These are phyloP conservation scores for Drosophila greeni DNA, from an alignment of 2,888 invertebrate genomes.

Conservation along the genomic window DNA sequence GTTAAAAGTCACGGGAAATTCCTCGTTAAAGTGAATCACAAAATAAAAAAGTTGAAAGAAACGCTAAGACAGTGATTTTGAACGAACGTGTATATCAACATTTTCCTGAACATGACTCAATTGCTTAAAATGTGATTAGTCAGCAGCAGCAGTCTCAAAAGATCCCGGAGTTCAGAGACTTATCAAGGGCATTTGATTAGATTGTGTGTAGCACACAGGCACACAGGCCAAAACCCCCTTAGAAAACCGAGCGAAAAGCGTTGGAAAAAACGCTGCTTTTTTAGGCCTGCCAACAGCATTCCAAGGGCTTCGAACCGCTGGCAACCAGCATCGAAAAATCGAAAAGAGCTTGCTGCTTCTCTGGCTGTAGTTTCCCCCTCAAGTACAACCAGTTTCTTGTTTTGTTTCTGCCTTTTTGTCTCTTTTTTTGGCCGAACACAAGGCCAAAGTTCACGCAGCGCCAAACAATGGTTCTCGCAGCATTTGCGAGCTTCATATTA, in stretches of 20 bases:
- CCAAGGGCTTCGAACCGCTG: conserved; percentile 36
- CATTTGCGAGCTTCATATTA: conserved; percentile 6
- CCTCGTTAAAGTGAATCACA: conserved; percentile 25
- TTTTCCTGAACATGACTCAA: conserved; percentile 37
- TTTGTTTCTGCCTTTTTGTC: conserved; percentile 16
- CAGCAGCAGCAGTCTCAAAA: conserved; percentile 29
- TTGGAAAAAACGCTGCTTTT: conserved; percentile 18
- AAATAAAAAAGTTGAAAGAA: not conserved
- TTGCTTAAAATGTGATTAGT: conserved; percentile 40
- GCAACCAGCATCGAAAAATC: conserved; percentile 30
- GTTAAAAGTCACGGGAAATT: conserved; percentile 16
- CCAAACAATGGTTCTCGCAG: conserved; percentile 37
- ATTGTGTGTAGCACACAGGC: conserved; percentile 13
- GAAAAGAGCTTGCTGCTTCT: conserved; percentile 8
- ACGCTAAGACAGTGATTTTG: conserved; percentile 3
- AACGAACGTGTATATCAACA: conserved; percentile 20
- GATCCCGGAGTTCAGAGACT: conserved; percentile 34
- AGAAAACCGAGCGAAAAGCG: conserved; percentile 7
- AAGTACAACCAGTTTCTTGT: conserved; percentile 40
- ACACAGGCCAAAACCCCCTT: not conserved
- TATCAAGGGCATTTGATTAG: conserved; percentile 40
- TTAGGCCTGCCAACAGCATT: conserved; percentile 38
- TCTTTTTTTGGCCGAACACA: conserved; percentile 33
- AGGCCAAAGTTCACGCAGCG: conserved; percentile 39
- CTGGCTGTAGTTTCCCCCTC: conserved; percentile 28